Evolutionary conservation across 2,797 vertebrate species (phyloP).

Genomic region (Peromyscus attwateri): DNA sequence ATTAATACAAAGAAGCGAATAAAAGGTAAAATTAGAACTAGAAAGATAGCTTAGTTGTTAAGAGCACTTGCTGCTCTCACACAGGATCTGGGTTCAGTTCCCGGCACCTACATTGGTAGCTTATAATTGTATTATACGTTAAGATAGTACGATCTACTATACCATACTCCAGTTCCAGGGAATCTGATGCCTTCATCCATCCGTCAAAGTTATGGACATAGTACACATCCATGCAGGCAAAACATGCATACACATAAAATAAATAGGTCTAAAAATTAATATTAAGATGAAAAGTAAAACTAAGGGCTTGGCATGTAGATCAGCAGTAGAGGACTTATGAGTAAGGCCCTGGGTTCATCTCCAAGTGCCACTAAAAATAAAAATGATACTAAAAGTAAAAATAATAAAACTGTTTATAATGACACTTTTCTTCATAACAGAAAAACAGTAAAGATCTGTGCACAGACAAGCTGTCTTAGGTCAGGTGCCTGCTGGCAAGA

Average conservation of each 20-base stretch:
- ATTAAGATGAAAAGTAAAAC: background rate
- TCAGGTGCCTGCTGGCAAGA: background rate
- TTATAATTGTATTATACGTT: background rate
- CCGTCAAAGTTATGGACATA: background rate
- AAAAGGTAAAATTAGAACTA: slow-evolving; percentile 22
- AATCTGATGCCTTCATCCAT: background rate
- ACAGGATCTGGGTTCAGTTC: background rate
- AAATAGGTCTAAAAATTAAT: background rate
- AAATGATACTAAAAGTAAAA: background rate
- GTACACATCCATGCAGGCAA: background rate
- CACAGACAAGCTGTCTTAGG: background rate
- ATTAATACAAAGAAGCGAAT: slow-evolving; percentile 46
- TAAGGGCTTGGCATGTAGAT: background rate
- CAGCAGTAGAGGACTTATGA: background rate
- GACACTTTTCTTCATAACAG: slow-evolving; percentile 20
- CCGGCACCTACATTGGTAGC: background rate
- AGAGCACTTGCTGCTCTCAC: background rate
- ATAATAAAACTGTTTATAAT: slow-evolving; percentile 24
- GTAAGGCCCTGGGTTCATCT: background rate
- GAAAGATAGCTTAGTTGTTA: background rate
- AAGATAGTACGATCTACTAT: too few species aligned
- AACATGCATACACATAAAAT: background rate
- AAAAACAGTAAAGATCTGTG: background rate
- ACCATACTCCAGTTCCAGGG: background rate
- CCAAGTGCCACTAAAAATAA: background rate